Evolutionary conservation across 2,888 invertebrate genomes (phyloP).

Genomic region (Endotricha flammealis): DNA sequence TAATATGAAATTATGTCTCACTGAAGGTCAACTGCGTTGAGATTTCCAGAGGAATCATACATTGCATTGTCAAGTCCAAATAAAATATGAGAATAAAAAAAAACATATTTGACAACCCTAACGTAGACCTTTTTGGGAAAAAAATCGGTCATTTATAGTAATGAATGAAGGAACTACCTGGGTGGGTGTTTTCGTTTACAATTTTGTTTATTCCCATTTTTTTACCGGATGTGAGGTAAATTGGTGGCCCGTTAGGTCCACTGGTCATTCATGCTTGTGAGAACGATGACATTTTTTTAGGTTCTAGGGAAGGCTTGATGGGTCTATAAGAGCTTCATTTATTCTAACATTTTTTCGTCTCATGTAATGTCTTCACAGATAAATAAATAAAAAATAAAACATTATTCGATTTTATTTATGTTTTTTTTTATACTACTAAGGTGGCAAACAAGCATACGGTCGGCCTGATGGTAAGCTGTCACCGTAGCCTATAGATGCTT

Average conservation of each 20-base stretch:
- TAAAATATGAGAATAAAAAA: too few relatives aligned
- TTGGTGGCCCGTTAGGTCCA: slow-evolving; percentile 61
- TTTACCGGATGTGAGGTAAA: slow-evolving; percentile 66
- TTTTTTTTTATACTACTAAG: too few relatives aligned
- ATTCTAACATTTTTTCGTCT: not conserved
- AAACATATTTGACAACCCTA: not conserved
- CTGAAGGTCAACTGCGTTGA: too few relatives aligned
- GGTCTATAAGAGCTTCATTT: not conserved
- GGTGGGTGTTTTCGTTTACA: slow-evolving; percentile 31
- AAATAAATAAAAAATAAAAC: too few relatives aligned
- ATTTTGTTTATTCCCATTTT: slow-evolving; percentile 44
- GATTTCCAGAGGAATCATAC: too few relatives aligned
- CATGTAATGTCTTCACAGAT: too few relatives aligned
- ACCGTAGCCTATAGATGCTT: too few relatives aligned
- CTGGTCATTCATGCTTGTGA: slow-evolving; percentile 30
- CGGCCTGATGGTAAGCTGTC: too few relatives aligned
- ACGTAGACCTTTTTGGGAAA: slow-evolving; percentile 10
- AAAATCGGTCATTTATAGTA: slow-evolving; percentile 56
- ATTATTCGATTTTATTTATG: too few relatives aligned
- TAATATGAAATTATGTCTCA: too few relatives aligned
- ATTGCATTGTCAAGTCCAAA: too few relatives aligned
- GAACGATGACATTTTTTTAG: slow-evolving; percentile 21
- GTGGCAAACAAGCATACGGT: too few relatives aligned
- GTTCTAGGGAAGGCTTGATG: slow-evolving; percentile 12
- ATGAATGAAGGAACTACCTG: slow-evolving; percentile 65